These are phyloP conservation scores for Pelobates cultripes DNA, from an alignment of 2,797 vertebrate genomes.

Conservation along the genomic window DNA sequence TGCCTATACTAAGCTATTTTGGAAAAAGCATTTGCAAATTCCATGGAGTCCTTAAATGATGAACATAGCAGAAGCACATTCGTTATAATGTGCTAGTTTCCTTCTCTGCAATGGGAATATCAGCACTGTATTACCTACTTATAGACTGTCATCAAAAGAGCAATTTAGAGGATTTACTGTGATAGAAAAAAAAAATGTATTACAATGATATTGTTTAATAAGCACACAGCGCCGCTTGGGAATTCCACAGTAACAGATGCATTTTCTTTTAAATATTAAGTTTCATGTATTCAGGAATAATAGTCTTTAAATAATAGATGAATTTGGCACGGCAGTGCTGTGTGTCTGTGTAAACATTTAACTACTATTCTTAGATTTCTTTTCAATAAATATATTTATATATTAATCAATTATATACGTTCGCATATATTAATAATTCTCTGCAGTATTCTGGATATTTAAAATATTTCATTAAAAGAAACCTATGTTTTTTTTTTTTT, in stretches of 20 bases:
- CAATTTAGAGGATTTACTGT: slow-evolving; percentile 49
- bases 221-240: slow-evolving; percentile 28
- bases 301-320: slow-evolving; percentile 48
- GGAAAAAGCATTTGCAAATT: slow-evolving; percentile 34
- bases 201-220: slow-evolving; percentile 45
- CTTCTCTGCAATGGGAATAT: not conserved
- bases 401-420: not conserved
- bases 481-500: not conserved
- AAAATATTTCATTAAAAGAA: not conserved
- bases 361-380: not conserved
- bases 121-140: slow-evolving; percentile 33
- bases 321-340: not conserved
- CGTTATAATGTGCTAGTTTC: slow-evolving; percentile 21
- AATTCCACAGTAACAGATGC: slow-evolving; percentile 45
- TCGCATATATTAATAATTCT: not conserved
- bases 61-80: slow-evolving; percentile 32
- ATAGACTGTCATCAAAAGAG: slow-evolving; percentile 41
- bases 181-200: slow-evolving; percentile 22
- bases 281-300: slow-evolving; percentile 40
- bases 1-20: slow-evolving; percentile 20
- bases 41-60: slow-evolving; percentile 48
- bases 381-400: not conserved
- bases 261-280: slow-evolving; percentile 51
- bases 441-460: not conserved
- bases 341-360: not conserved